These are phyloP conservation scores for Amorpha juglandis DNA, from an alignment of 2,888 invertebrate genomes.

Conservation along the genomic window DNA sequence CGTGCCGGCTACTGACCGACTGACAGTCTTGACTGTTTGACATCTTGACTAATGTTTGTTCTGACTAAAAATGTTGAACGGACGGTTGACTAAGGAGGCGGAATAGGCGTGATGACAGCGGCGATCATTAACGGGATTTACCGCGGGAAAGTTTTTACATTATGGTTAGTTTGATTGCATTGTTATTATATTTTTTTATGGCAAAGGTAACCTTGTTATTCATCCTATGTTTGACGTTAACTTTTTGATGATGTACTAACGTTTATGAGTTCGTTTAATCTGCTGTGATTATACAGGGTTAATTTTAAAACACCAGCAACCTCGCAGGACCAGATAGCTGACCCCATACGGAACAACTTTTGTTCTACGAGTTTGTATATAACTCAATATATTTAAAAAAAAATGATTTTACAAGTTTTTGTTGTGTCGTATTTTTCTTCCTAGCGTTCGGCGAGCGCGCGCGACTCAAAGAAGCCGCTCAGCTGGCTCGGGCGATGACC, in stretches of 20 bases:
- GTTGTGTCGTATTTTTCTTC: no score
- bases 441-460: no score
- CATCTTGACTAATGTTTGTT: constrained; percentile 79
- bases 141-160: constrained; percentile 22
- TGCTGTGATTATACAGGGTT: background rate
- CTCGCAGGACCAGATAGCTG: no score
- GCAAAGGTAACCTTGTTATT: background rate
- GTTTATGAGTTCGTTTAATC: background rate
- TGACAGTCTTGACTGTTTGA: constrained; percentile 75
- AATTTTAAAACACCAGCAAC: no score
- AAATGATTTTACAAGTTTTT: no score
- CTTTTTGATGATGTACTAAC: background rate
- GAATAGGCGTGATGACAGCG: constrained; percentile 61
- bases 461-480: no score
- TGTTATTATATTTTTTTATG: constrained; percentile 10
- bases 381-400: no score
- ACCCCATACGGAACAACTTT: no score
- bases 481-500: no score
- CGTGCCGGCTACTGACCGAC: constrained; percentile 61
- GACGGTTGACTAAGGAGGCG: constrained; percentile 64
- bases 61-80: constrained; percentile 59
- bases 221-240: background rate
- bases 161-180: constrained; percentile 1
- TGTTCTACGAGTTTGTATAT: no score
- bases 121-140: constrained; percentile 44